Conservation (phyloP, 2,113 vertebrate species). For the Mugil cephalus region DNA sequence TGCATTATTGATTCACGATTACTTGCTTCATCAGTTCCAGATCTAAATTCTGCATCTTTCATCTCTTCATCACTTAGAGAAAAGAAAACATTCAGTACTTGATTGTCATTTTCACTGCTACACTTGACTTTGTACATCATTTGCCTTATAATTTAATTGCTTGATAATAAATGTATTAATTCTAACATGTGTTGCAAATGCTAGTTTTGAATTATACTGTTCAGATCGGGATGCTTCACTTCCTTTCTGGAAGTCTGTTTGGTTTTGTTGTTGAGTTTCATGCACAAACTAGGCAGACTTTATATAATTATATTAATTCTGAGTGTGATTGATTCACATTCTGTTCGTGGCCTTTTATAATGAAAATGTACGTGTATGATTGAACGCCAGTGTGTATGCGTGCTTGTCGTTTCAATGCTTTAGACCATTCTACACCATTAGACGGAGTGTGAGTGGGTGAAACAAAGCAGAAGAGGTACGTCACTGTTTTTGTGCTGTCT, state of each 20-base stretch:
- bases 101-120: conserved; percentile 54
- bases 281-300: conserved; percentile 19
- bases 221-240: conserved; percentile 16
- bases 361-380: conserved; percentile 33
- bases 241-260: not conserved
- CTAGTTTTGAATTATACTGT: conserved; percentile 20
- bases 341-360: conserved; percentile 48
- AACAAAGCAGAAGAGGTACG: not conserved
- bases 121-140: conserved; percentile 27
- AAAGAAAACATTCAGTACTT: conserved; percentile 24
- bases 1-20: conserved; percentile 31
- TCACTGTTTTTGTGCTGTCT: not conserved
- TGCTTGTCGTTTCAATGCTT: conserved; percentile 16
- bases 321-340: conserved; percentile 39
- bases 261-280: conserved; percentile 12
- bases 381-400: conserved; percentile 23
- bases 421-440: conserved; percentile 22
- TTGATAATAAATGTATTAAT: conserved; percentile 30
- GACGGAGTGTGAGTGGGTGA: conserved; percentile 17
- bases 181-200: conserved; percentile 21
- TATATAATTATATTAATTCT: conserved; percentile 30
- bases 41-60: conserved; percentile 8
- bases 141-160: conserved; percentile 34
- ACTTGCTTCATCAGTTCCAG: conserved; percentile 1
- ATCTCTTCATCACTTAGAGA: conserved; percentile 22